Percentiles rank a stretch among this genome's conserved stretches.
Conservation (phyloP, 2,888 invertebrate genomes). For the Drosophila fulvimacula region DNA sequence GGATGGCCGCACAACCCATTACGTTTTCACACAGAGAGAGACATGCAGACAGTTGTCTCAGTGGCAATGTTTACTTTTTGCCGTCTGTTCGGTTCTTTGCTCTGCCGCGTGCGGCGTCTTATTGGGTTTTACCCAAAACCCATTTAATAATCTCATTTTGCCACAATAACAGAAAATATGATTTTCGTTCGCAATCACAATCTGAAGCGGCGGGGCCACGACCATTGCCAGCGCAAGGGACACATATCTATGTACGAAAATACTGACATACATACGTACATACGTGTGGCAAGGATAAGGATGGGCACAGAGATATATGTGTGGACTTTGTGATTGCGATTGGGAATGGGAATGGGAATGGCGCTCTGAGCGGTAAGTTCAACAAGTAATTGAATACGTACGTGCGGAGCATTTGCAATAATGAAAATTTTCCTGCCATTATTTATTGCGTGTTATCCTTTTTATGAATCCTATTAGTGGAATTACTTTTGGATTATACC, state of each 20-base stretch:
- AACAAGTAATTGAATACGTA: constrained; percentile 83
- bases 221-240: constrained; percentile 34
- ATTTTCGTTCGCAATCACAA: constrained; percentile 70
- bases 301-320: constrained; percentile 9
- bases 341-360: constrained; percentile 21
- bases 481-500: constrained; percentile 67
- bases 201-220: constrained; percentile 49
- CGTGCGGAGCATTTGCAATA: constrained; percentile 81
- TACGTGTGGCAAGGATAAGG: constrained; percentile 8
- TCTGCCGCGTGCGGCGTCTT: constrained; percentile 59
- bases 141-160: constrained; percentile 81
- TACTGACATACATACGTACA: constrained; percentile 14
- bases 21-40: constrained; percentile 55
- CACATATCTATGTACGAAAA: background rate
- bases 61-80: constrained; percentile 74
- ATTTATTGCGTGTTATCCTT: constrained; percentile 80
- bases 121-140: constrained; percentile 80
- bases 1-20: constrained; percentile 56
- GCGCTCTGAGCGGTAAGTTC: constrained; percentile 71
- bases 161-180: constrained; percentile 82
- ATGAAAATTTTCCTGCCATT: constrained; percentile 64
- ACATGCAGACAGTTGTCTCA: constrained; percentile 66
- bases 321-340: constrained; percentile 18
- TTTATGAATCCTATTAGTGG: constrained; percentile 81
- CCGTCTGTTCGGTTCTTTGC: constrained; percentile 48